These are phyloP conservation scores for Tetraodon nigroviridis DNA, from an alignment of 2,113 vertebrate species.

Conservation along the genomic window DNA sequence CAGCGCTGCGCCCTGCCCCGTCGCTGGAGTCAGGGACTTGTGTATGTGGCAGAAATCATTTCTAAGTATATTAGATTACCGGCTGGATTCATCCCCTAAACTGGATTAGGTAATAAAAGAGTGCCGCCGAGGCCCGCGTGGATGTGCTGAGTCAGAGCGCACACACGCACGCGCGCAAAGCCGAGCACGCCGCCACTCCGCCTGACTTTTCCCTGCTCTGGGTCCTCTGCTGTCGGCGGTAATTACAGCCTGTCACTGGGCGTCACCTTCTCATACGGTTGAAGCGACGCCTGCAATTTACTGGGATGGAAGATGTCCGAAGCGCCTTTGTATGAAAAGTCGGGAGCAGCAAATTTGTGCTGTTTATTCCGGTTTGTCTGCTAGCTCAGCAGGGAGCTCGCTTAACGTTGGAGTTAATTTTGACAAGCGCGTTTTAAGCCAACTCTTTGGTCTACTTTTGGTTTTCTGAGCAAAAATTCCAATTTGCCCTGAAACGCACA, in stretches of 20 bases:
- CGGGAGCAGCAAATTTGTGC: conserved; percentile 8
- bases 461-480: too few relatives aligned
- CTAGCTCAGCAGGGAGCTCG: neutral
- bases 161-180: conserved; percentile 9
- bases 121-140: conserved; percentile 33
- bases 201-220: conserved; percentile 6
- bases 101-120: conserved; percentile 74
- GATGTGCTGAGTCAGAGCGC: conserved; percentile 65
- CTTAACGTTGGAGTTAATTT: too few relatives aligned
- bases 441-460: too few relatives aligned
- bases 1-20: conserved; percentile 3
- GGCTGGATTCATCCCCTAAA: conserved; percentile 68
- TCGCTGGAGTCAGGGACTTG: conserved; percentile 51
- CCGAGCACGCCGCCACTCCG: conserved; percentile 1
- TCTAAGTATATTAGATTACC: conserved; percentile 70
- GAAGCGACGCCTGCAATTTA: conserved; percentile 37
- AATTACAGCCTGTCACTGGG: conserved; percentile 53
- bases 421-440: too few relatives aligned
- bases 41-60: conserved; percentile 62
- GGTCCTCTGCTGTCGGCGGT: conserved; percentile 28
- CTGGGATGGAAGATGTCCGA: conserved; percentile 28
- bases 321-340: conserved; percentile 10
- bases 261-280: conserved; percentile 46
- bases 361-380: conserved; percentile 18
- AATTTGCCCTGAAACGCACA: too few relatives aligned